Percentiles rank a stretch among this genome's conserved stretches.
Conservation (phyloP, 1,140 invertebrate genomes). For the Atopsyche davidsoni region DNA sequence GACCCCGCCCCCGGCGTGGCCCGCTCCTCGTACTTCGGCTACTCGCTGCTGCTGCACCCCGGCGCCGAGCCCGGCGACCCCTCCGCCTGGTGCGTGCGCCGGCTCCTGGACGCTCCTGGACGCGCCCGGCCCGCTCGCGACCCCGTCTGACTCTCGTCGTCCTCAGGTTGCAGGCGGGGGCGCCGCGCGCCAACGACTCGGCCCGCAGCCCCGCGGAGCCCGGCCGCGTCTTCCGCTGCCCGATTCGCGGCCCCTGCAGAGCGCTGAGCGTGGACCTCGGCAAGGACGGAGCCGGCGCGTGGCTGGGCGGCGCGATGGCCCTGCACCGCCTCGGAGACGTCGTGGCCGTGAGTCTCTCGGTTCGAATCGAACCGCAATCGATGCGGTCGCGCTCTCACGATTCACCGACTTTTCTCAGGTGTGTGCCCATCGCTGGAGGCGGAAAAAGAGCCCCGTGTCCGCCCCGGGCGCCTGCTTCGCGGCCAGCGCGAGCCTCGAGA, state of each 20-base stretch:
- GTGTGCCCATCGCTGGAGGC: too few relatives aligned
- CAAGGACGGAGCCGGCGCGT: slow-evolving; percentile 24
- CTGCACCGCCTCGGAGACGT: slow-evolving; percentile 21
- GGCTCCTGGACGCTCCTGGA: too few relatives aligned
- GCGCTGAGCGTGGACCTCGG: slow-evolving; percentile 4
- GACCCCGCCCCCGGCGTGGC: neutral
- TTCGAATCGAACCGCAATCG: too few relatives aligned
- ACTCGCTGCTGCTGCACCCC: slow-evolving; percentile 30
- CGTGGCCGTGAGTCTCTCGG: slow-evolving; percentile 26
- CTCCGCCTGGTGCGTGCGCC: too few relatives aligned
- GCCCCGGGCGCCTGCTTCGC: too few relatives aligned
- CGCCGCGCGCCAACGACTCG: slow-evolving; percentile 33
- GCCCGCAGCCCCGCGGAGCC: slow-evolving; percentile 26
- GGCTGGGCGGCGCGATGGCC: slow-evolving; percentile 33
- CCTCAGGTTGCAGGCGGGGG: slow-evolving; percentile 30
- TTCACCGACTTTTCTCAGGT: too few relatives aligned
- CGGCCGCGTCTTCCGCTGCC: slow-evolving; percentile 33
- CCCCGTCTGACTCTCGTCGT: too few relatives aligned
- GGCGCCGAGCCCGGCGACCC: too few relatives aligned
- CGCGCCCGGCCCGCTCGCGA: too few relatives aligned
- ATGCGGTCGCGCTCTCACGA: too few relatives aligned
- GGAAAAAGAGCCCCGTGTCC: too few relatives aligned
- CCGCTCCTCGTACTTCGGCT: slow-evolving; percentile 32
- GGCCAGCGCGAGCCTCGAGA: too few relatives aligned
- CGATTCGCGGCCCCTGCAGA: slow-evolving; percentile 12